These are phyloP conservation scores for Dicaeum eximium DNA, from an alignment of 2,113 vertebrate genomes.

Conservation along the genomic window DNA sequence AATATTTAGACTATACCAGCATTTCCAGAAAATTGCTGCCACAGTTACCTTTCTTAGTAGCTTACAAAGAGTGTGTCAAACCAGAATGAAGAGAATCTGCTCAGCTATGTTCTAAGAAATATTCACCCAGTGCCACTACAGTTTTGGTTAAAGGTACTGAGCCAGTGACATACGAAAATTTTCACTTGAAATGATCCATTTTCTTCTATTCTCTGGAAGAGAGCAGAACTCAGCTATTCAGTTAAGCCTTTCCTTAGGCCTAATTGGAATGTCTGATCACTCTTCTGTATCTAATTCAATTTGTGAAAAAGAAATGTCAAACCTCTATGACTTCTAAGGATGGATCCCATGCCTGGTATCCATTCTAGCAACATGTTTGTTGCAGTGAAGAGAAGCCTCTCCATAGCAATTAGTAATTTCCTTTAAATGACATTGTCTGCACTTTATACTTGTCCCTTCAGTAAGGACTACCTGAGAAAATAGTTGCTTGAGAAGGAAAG, in stretches of 20 bases:
- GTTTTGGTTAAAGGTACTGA: neutral
- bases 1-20: neutral
- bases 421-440: neutral
- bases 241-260: neutral
- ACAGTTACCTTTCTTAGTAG: neutral
- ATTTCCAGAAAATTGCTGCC: neutral
- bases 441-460: neutral
- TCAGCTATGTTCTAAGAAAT: neutral
- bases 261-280: neutral
- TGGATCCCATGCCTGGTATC: neutral
- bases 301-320: neutral
- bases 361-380: neutral
- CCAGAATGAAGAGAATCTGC: neutral
- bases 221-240: neutral
- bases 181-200: neutral
- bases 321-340: neutral
- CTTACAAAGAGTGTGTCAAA: neutral
- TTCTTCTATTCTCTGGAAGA: neutral
- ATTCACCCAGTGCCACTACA: neutral
- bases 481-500: neutral
- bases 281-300: neutral
- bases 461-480: neutral
- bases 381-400: neutral
- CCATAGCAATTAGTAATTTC: neutral
- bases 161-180: neutral